Evolutionary conservation across 2,113 vertebrate genomes (phyloP).

Genomic region (Ceyx margarethae): DNA sequence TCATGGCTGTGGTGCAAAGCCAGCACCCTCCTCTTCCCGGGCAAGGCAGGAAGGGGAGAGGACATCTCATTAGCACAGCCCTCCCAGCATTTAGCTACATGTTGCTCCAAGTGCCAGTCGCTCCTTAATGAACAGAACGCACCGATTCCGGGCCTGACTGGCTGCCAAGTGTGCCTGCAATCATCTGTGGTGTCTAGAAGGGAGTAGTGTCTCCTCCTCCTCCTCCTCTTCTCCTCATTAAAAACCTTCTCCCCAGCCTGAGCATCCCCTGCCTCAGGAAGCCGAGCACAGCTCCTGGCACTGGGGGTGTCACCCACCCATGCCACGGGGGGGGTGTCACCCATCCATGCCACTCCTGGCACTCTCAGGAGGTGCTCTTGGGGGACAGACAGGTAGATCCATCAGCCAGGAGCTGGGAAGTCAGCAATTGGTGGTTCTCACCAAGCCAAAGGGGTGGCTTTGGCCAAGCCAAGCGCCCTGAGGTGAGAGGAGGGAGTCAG

Average conservation of each 20-base stretch:
- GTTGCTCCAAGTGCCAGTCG: slow-evolving; percentile 38
- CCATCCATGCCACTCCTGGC: not conserved
- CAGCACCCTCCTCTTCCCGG: not conserved
- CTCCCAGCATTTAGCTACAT: not conserved
- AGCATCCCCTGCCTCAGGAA: not conserved
- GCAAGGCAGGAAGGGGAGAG: not conserved
- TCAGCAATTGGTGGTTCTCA: not conserved
- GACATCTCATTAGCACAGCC: not conserved
- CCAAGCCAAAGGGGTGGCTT: not conserved
- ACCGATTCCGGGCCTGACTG: slow-evolving; percentile 23
- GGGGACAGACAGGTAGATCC: not conserved
- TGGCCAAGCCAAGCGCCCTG: not conserved
- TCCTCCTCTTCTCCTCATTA: slow-evolving; percentile 21
- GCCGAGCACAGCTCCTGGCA: not conserved
- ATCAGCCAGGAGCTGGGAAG: not conserved
- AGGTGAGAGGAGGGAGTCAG: not conserved
- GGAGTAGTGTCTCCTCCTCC: slow-evolving; percentile 42
- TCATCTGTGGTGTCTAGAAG: slow-evolving; percentile 65
- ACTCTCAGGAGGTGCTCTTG: fast-evolving
- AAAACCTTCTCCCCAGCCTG: slow-evolving; percentile 9
- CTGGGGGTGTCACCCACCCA: not conserved
- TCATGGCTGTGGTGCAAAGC: fast-evolving
- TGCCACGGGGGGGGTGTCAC: fast-evolving
- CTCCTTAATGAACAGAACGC: slow-evolving; percentile 53
- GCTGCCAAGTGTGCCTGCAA: slow-evolving; percentile 57